Conservation (phyloP, 2,888 invertebrate genomes). For the Synergus gifuensis region DNA sequence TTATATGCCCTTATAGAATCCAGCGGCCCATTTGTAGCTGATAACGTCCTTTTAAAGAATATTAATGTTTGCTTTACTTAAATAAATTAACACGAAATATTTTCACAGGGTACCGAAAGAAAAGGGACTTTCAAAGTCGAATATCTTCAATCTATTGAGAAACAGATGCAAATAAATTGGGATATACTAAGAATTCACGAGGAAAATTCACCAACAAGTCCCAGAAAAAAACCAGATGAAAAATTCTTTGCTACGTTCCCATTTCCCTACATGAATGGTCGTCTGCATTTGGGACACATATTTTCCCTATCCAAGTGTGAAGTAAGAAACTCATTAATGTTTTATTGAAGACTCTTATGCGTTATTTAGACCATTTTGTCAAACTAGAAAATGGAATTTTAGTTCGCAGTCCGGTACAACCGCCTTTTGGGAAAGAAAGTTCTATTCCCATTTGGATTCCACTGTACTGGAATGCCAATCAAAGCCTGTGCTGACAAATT, state of each 20-base stretch:
- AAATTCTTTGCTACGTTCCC: slow-evolving; percentile 98
- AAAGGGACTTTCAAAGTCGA: slow-evolving; percentile 98
- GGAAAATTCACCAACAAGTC: slow-evolving; percentile 85
- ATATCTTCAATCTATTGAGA: slow-evolving; percentile 93
- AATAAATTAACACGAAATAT: background rate
- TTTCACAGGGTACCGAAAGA: slow-evolving; percentile 79
- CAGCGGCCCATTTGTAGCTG: too few species aligned
- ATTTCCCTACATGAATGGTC: slow-evolving; percentile 99
- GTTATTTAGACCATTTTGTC: background rate
- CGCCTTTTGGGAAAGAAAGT: slow-evolving; percentile 94
- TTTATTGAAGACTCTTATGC: slow-evolving; percentile 4
- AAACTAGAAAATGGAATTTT: slow-evolving; percentile 39
- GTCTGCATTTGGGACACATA: slow-evolving; percentile 97
- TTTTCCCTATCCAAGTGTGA: slow-evolving; percentile 98
- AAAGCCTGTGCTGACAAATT: slow-evolving; percentile 99
- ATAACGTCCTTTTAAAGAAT: too few species aligned
- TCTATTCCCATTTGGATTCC: slow-evolving; percentile 98
- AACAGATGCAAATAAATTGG: slow-evolving; percentile 92
- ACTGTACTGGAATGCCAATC: slow-evolving; percentile 99
- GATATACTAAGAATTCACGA: slow-evolving; percentile 89
- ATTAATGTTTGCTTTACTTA: too few species aligned
- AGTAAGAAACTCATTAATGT: slow-evolving; percentile 78
- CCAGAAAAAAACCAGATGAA: slow-evolving; percentile 81
- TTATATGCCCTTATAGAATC: too few species aligned
- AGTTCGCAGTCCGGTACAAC: slow-evolving; percentile 95